Evolutionary conservation across 2,797 vertebrate species (phyloP), one percentile per base, ranked within the genome.

Genomic region (Acanthopagrus latus): DNA sequence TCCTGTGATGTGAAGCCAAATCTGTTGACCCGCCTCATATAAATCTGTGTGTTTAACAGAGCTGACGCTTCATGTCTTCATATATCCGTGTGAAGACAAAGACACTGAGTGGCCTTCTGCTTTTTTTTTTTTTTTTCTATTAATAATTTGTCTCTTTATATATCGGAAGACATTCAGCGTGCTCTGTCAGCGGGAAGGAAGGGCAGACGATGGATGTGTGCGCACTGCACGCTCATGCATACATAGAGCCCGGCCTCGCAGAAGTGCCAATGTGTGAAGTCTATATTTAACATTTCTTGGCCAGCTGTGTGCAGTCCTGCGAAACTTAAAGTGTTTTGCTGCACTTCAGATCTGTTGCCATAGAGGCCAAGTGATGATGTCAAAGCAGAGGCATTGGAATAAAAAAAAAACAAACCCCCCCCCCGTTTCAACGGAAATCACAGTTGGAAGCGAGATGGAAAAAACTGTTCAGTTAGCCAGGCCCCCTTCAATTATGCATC

Each of bases 311-410:
- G 10, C 47, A 78, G 76, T 71, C 66, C 85, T 78, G 88, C 67
- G 47, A 89, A 86, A 80, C 65, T 83, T 41, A 33, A 88, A 85
- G 74, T 93, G 85, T 94, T 93, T 92, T 93, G 90, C 85, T 91
- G 87, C 86, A 74, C 81, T 85, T 84, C 76, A 83, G 59, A 84
- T 88, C 70, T 84, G 93, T 94, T 92, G 78, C 92, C 91, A 91
- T 93, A 79, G 88, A 0, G 59, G 80, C 89, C 78, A 62, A 79
- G 64, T 86, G 83, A 75, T 93, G 91, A 94, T 92, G 89, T 93
- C 91, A 94, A 86, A 91, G 80, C 78, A 51, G 59, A 92, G 80
- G 90, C 86, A 90, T 73, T 90, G 86, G 81, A 84, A 86, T 57
- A 82, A 84, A 33, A 33, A 7, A 29, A 29, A 29, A 29, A n/a